A percentile compares a stretch with the other conserved stretches of the same genome.
Evolutionary conservation across 2,113 vertebrate species (phyloP).

Genomic region (Macrotus californicus): DNA sequence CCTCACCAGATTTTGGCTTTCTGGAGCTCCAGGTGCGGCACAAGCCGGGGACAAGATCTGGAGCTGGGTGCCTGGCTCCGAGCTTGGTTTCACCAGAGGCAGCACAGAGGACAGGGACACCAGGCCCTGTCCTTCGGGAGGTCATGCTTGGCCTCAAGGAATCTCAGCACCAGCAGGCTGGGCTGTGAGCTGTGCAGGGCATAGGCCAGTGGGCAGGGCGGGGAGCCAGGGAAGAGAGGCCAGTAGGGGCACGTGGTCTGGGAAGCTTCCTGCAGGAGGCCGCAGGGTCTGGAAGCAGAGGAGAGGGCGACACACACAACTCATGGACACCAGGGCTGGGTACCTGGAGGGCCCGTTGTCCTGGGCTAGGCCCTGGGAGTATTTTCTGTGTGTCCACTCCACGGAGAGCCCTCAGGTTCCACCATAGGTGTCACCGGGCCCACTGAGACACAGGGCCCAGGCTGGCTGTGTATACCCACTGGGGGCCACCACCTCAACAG

Average conservation of each 20-base stretch:
- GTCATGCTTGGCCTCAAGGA: neutral
- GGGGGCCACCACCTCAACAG: neutral
- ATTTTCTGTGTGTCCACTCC: neutral
- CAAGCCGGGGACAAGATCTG: neutral
- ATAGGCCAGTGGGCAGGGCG: neutral
- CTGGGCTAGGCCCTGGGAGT: neutral
- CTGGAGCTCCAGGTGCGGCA: neutral
- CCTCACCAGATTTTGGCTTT: neutral
- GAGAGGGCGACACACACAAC: neutral
- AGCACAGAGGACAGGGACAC: neutral
- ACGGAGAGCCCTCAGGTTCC: neutral
- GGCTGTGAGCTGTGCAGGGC: neutral
- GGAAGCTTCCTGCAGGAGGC: neutral
- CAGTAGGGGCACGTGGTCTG: accelerated
- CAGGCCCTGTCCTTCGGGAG: neutral
- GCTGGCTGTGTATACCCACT: neutral
- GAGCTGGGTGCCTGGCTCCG: neutral
- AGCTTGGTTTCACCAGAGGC: neutral
- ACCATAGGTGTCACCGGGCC: neutral
- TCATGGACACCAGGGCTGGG: neutral
- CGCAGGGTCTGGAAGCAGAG: neutral
- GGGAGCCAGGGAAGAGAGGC: neutral
- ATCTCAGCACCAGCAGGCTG: neutral
- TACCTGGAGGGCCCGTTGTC: neutral
- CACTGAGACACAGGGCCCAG: neutral